A percentile compares a stretch with the other conserved stretches of the same genome.
Evolutionary conservation across 2,888 invertebrate genomes (phyloP).

Genomic region (Malthinus seriepunctatus): DNA sequence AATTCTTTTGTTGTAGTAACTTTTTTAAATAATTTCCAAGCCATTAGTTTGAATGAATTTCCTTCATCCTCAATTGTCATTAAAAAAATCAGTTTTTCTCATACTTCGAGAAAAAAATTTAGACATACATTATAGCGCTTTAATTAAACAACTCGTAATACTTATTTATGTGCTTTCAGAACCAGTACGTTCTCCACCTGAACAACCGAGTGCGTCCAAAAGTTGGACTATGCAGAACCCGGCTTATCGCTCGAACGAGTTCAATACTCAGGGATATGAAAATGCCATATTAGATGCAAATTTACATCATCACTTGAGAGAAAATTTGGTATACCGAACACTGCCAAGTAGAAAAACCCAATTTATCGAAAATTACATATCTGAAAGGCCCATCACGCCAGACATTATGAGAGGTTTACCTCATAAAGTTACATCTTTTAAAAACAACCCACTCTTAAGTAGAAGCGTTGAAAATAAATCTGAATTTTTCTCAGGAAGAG

Average conservation of each 20-base stretch:
- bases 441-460: conserved; percentile 1
- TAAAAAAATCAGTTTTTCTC: too few relatives aligned
- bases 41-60: neutral
- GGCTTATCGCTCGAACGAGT: conserved; percentile 12
- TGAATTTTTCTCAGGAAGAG: conserved; percentile 27
- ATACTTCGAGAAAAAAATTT: too few relatives aligned
- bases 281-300: conserved; percentile 30
- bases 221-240: conserved; percentile 31
- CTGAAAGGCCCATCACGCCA: conserved; percentile 57
- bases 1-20: neutral
- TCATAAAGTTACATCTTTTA: conserved; percentile 28
- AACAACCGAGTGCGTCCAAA: conserved; percentile 42
- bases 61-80: too few relatives aligned
- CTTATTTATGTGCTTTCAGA: conserved; percentile 43
- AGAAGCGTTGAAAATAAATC: neutral
- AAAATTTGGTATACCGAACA: conserved; percentile 48
- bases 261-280: conserved; percentile 22
- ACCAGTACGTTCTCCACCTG: conserved; percentile 48
- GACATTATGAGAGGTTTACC: conserved; percentile 58
- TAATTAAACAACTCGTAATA: too few relatives aligned
- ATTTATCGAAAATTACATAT: conserved; percentile 50
- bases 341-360: conserved; percentile 56
- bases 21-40: conserved; percentile 3
- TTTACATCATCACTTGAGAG: conserved; percentile 23
- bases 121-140: too few relatives aligned